These are phyloP conservation scores for Myanophis thanlyinensis DNA, from an alignment of 2,113 vertebrate species.

Conservation along the genomic window DNA sequence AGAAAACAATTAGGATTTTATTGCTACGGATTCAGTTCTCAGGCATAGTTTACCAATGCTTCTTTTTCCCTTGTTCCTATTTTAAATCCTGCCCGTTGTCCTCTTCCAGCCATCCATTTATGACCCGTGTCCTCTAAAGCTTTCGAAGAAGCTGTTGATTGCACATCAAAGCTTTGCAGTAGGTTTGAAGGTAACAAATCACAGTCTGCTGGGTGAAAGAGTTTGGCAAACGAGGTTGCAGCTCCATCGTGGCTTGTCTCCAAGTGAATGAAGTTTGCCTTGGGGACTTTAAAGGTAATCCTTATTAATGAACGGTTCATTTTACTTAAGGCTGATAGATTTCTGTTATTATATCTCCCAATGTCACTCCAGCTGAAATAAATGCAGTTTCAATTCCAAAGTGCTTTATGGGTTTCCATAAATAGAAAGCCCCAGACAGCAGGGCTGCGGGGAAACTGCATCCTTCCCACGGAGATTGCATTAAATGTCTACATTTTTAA, in stretches of 20 bases:
- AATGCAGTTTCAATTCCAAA: not conserved
- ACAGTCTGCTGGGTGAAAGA: no score
- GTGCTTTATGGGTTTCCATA: not conserved
- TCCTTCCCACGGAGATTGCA: not conserved
- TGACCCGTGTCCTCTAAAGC: not conserved
- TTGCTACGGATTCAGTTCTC: not conserved
- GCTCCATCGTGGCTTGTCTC: not conserved
- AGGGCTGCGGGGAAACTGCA: not conserved
- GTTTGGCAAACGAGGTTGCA: not conserved
- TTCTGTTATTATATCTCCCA: not conserved
- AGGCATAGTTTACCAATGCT: not conserved
- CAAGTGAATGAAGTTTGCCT: not conserved
- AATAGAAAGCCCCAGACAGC: not conserved
- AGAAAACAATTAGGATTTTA: not conserved
- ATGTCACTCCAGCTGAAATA: not conserved
- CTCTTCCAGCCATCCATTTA: no score
- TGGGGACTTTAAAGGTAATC: not conserved
- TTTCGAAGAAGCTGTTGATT: not conserved
- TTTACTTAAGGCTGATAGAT: not conserved
- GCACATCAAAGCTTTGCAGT: not conserved
- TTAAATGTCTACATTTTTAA: not conserved
- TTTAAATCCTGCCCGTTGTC: not conserved
- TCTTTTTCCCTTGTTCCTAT: not conserved
- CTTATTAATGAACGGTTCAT: not conserved
- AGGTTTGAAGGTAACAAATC: not conserved